Percentiles rank a stretch among this genome's conserved stretches.
Conservation (phyloP, 2,113 vertebrate genomes). For the Ctenomys sociabilis region DNA sequence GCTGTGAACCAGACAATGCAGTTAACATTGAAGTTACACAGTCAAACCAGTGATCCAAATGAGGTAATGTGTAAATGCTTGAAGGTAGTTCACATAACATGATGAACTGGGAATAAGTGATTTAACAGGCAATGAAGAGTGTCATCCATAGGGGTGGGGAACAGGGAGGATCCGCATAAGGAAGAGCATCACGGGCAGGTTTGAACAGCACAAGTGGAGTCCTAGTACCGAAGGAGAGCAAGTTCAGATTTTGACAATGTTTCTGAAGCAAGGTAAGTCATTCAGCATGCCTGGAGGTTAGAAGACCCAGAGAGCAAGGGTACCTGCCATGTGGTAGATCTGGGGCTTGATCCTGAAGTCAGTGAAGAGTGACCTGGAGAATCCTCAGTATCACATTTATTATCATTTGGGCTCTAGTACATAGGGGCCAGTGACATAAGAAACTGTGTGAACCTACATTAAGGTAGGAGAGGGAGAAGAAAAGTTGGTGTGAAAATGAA, state of each 20-base stretch:
- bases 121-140: not conserved
- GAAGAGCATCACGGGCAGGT: not conserved
- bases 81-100: not conserved
- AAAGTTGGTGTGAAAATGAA: not conserved
- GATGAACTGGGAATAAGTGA: not conserved
- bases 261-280: not conserved
- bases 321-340: not conserved
- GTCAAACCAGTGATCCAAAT: not conserved
- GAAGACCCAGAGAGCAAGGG: not conserved
- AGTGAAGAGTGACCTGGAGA: conserved; percentile 34
- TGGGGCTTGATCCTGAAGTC: not conserved
- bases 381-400: not conserved
- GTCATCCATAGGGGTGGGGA: not conserved
- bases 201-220: not conserved
- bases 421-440: not conserved
- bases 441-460: not conserved
- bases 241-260: too few species aligned
- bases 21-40: not conserved
- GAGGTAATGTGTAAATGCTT: not conserved
- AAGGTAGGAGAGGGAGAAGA: not conserved
- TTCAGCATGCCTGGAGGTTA: not conserved
- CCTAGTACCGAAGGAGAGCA: not conserved
- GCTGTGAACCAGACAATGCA: not conserved
- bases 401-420: not conserved
- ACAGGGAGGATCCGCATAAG: not conserved